Evolutionary conservation across 2,888 invertebrate species (phyloP).

Genomic region (Oxytorus armatus): DNA sequence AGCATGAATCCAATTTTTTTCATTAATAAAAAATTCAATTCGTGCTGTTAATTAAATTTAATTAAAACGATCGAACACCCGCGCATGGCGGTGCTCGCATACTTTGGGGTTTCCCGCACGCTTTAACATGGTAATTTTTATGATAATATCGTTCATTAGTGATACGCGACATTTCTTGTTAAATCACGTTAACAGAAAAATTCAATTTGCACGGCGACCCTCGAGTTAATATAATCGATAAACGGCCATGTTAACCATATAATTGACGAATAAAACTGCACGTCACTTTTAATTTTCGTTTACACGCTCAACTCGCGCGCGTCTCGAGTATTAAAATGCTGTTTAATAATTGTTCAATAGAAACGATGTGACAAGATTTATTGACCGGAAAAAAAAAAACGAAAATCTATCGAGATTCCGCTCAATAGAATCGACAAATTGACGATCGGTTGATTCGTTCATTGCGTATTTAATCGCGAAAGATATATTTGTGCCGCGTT

Average conservation of each 20-base stretch:
- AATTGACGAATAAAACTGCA: slow-evolving; percentile 35
- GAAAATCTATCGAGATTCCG: not conserved
- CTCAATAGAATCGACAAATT: slow-evolving; percentile 33
- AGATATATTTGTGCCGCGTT: slow-evolving; percentile 4
- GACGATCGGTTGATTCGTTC: slow-evolving; percentile 21
- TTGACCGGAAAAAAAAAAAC: not conserved
- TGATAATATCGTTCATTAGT: too few relatives aligned
- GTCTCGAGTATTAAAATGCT: too few relatives aligned
- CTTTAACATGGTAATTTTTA: not conserved
- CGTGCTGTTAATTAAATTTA: too few relatives aligned
- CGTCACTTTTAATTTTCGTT: not conserved
- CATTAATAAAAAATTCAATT: too few relatives aligned
- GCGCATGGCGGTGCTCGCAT: too few relatives aligned
- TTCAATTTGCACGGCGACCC: slow-evolving; percentile 64
- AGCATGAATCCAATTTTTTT: too few relatives aligned
- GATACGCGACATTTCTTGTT: too few relatives aligned
- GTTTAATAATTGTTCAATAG: not conserved
- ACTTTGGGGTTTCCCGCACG: not conserved
- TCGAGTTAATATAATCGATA: slow-evolving; percentile 55
- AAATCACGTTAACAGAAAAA: not conserved
- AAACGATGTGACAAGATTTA: not conserved
- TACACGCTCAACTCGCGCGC: too few relatives aligned
- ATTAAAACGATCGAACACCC: too few relatives aligned
- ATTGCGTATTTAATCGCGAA: slow-evolving; percentile 18
- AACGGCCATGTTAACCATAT: slow-evolving; percentile 54